These are phyloP conservation scores for Papilio polyxenes DNA, from an alignment of 1,140 invertebrate genomes.

Conservation along the genomic window DNA sequence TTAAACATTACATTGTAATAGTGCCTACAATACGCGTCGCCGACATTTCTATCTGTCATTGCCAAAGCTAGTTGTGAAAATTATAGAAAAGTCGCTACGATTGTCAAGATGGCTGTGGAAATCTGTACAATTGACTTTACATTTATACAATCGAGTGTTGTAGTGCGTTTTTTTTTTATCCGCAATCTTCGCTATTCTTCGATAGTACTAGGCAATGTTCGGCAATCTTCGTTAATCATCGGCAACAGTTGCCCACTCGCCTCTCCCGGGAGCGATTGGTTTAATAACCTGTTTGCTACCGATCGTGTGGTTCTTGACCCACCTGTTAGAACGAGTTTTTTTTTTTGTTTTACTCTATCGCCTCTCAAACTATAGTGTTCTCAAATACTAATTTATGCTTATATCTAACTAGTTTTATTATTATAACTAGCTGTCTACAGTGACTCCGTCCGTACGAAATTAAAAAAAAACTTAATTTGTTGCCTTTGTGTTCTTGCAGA, in stretches of 20 bases:
- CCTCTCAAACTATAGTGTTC: not conserved
- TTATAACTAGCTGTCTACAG: not conserved
- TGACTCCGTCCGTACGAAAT: too few relatives aligned
- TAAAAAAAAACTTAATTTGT: too few relatives aligned
- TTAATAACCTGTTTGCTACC: slow-evolving; percentile 32
- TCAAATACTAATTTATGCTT: not conserved
- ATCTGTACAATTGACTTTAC: too few relatives aligned
- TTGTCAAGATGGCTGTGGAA: too few relatives aligned
- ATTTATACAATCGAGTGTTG: not conserved
- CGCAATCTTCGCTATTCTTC: not conserved
- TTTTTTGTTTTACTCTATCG: slow-evolving; percentile 6
- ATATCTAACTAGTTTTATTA: not conserved
- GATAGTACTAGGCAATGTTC: not conserved
- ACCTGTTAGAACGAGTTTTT: slow-evolving; percentile 20
- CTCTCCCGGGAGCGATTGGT: not conserved
- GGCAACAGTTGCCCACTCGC: slow-evolving; percentile 19
- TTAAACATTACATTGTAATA: too few relatives aligned
- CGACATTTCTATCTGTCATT: too few relatives aligned
- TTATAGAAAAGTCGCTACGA: too few relatives aligned
- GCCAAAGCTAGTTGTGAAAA: too few relatives aligned
- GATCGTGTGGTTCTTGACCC: slow-evolving; percentile 35
- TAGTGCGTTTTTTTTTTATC: not conserved
- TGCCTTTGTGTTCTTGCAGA: too few relatives aligned
- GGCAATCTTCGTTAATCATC: not conserved
- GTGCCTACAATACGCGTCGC: too few relatives aligned